These are phyloP conservation scores for Caradrina kadenii DNA, from an alignment of 2,888 invertebrate species.

Conservation along the genomic window DNA sequence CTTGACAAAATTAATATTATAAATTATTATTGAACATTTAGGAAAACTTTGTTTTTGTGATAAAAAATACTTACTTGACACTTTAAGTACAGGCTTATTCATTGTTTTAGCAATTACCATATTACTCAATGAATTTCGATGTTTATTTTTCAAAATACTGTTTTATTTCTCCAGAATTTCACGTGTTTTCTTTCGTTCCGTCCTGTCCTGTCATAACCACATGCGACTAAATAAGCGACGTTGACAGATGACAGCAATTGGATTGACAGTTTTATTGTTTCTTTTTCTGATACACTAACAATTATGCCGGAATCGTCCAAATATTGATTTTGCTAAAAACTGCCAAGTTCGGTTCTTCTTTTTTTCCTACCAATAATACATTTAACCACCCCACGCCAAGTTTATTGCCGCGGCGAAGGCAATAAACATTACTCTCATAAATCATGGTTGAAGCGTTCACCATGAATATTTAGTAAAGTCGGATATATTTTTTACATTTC, in stretches of 20 bases:
- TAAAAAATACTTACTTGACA: conserved; percentile 73
- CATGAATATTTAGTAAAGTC: neutral
- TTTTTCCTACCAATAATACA: no score
- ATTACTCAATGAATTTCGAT: conserved; percentile 16
- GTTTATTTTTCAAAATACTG: neutral
- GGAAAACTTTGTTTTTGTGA: neutral
- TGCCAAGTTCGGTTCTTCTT: no score
- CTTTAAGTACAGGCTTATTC: conserved; percentile 78
- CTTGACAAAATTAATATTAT: neutral
- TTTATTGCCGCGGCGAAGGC: no score
- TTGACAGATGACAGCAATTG: conserved; percentile 23
- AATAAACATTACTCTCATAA: no score
- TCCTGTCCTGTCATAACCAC: conserved; percentile 17
- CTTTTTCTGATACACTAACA: no score
- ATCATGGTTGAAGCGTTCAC: no score
- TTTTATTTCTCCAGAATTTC: conserved; percentile 31
- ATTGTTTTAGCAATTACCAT: conserved; percentile 79
- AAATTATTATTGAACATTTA: neutral
- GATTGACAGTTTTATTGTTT: neutral
- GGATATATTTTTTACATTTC: no score
- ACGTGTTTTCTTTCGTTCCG: conserved; percentile 38
- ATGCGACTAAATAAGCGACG: no score
- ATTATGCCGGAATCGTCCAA: neutral
- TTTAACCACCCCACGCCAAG: no score
- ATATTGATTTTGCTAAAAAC: neutral